phyloP scores from a whole-genome alignment of 2,113 vertebrate species.

The Crotophaga sulcirostris region DNA sequence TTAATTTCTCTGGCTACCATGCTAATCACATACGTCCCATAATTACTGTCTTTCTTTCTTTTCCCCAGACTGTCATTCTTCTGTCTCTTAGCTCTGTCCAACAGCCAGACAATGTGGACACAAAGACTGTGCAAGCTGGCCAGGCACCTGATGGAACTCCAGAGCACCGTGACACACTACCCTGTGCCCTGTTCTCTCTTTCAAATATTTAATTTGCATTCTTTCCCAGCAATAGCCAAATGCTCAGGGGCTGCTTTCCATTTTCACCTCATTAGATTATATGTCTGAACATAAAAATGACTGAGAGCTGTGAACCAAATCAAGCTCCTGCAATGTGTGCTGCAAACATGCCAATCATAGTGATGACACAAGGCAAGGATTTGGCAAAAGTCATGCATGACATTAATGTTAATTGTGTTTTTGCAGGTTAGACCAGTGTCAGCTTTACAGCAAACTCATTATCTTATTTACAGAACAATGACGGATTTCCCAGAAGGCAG shows the following conservation, averaged over 20 bases:
- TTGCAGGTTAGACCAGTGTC: neutral
- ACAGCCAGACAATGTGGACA: conserved; percentile 74
- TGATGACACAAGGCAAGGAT: conserved; percentile 63
- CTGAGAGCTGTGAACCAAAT: conserved; percentile 70
- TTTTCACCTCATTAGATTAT: conserved; percentile 74
- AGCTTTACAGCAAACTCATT: conserved; percentile 11
- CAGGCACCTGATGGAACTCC: conserved; percentile 77
- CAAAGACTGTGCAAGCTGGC: conserved; percentile 76
- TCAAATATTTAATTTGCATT: conserved; percentile 79
- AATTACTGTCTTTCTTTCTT: conserved; percentile 85
- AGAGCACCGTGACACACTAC: conserved; percentile 34
- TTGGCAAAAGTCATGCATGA: conserved; percentile 42
- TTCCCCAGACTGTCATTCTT: conserved; percentile 81
- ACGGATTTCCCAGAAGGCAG: conserved; percentile 11
- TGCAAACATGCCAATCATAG: conserved; percentile 78
- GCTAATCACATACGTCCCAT: conserved; percentile 86
- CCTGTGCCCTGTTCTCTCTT: conserved; percentile 24
- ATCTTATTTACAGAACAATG: neutral
- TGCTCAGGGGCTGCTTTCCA: conserved; percentile 68
- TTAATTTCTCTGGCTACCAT: conserved; percentile 95
- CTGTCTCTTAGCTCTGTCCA: conserved; percentile 75
- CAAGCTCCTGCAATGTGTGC: conserved; percentile 79
- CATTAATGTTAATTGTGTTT: conserved; percentile 41
- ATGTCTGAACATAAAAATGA: conserved; percentile 67
- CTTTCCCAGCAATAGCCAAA: conserved; percentile 77